Base-by-base conservation (phyloP, 2,888 invertebrate species). In the Cataglyphis albicans region DNA sequence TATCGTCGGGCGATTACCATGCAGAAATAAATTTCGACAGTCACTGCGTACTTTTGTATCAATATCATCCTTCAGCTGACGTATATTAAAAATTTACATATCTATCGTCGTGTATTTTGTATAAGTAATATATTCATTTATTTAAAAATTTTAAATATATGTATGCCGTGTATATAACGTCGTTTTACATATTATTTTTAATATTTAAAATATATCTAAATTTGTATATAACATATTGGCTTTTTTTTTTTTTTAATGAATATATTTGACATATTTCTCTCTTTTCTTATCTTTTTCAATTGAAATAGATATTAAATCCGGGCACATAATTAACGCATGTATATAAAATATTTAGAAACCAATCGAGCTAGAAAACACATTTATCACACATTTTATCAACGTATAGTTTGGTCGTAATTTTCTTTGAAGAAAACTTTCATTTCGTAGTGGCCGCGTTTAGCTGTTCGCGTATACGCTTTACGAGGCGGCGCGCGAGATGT, bases 361-460 rank as follows among this genome's bases (percentile, higher is more conserved):
- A 21, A 12, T 78, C 59, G 73, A 59, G 59, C 41, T 57, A 44
- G 57, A 44, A 44, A 72, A 72, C 72, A 35, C 35, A 80, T 35
- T 72, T 78, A 44, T 35, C 59, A 80, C 59, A 35, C 44, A 80
- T 72, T 80, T 78, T 44, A 59, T 12, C 4, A 25, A 32, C 18
- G 12, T 32, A 41, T 21, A 35, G 78, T 78, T 18, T 41, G 55
- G 4, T 48, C 25, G 73, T 35, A 80, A 72, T 59, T 80, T 80
- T 44, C 35, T 44, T 80, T 35, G 78, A 59, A 73, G 59, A 44
- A 80, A 72, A 72, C 73, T 80, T 80, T 80, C 59, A 72, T 80
- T 80, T 80, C 59, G 73, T 44, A 59, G 78, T 59, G 44, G 72
- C 32, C 38, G 59, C 25, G n/a, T 52, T 12, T 73, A 44, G 35